phyloP scores from a whole-genome alignment of 2,113 vertebrate genomes.

The Halichoerus grypus region DNA sequence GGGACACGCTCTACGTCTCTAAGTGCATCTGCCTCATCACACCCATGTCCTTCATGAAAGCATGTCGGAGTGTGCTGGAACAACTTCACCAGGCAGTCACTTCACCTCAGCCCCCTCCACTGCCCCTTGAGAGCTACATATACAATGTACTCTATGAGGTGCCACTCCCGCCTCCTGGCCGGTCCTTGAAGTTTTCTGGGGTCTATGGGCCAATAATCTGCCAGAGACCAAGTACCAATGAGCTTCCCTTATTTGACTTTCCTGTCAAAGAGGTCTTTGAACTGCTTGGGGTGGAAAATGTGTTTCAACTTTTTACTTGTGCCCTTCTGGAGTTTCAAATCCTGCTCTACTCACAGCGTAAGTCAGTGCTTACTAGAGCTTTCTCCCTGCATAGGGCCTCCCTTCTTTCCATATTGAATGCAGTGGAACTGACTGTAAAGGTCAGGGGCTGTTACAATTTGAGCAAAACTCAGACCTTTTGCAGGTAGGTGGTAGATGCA shows the following conservation, averaged over 20 bases:
- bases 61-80: constrained; percentile 94
- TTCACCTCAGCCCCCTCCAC: constrained; percentile 95
- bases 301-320: constrained; percentile 98
- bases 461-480: constrained; percentile 37
- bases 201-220: constrained; percentile 97
- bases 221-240: constrained; percentile 96
- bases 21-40: constrained; percentile 99
- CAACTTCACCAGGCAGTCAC: constrained; percentile 97
- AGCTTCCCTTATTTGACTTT: constrained; percentile 98
- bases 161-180: constrained; percentile 95
- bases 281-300: constrained; percentile 97
- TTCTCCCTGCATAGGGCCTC: background rate
- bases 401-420: background rate
- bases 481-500: background rate
- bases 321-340: constrained; percentile 99
- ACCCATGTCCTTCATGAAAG: constrained; percentile 98
- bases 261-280: constrained; percentile 95
- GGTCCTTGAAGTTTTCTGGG: constrained; percentile 97
- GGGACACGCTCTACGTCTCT: constrained; percentile 97
- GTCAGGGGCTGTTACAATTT: background rate
- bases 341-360: constrained; percentile 98
- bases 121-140: constrained; percentile 99
- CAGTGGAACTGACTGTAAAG: background rate
- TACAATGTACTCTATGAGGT: constrained; percentile 99
- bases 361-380: constrained; percentile 85